A percentile compares a stretch with the other conserved stretches of the same genome.
phyloP scores from a whole-genome alignment of 2,113 vertebrate species.

The Lontra canadensis region DNA sequence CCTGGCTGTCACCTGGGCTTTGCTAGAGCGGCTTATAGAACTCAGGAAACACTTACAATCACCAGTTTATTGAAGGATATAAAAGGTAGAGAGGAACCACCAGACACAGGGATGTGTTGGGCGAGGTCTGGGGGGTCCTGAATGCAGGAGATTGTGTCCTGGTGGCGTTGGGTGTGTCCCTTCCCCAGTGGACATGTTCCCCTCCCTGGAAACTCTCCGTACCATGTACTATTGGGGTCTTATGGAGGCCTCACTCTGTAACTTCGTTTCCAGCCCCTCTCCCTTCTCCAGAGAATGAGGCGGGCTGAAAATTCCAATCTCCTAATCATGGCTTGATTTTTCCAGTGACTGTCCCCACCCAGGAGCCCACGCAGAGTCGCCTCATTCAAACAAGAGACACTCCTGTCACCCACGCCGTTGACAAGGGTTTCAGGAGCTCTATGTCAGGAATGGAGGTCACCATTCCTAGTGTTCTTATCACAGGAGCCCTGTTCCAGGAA shows the following conservation, averaged over 20 bases:
- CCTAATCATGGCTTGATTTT: too few relatives aligned
- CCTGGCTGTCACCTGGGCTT: not conserved
- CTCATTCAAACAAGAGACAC: too few relatives aligned
- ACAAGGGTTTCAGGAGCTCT: not conserved
- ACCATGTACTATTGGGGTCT: too few relatives aligned
- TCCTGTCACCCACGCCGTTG: not conserved
- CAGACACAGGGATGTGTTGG: not conserved
- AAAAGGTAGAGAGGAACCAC: not conserved
- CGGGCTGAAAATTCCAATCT: too few relatives aligned
- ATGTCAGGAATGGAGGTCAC: not conserved
- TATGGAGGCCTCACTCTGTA: too few relatives aligned
- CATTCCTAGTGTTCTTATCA: not conserved
- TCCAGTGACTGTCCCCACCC: too few relatives aligned
- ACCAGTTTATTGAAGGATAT: not conserved
- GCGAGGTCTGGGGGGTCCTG: not conserved
- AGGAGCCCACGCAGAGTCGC: too few relatives aligned
- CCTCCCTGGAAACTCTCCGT: too few relatives aligned
- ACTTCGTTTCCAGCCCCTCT: too few relatives aligned
- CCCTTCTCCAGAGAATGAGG: too few relatives aligned
- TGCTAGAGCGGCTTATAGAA: not conserved
- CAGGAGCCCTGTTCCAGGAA: not conserved
- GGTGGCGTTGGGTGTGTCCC: not conserved
- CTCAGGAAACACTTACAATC: not conserved
- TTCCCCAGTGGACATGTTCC: too few relatives aligned
- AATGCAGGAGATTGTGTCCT: not conserved